Evolutionary conservation across 2,113 vertebrate genomes (phyloP).

Genomic region (Phasianus colchicus): DNA sequence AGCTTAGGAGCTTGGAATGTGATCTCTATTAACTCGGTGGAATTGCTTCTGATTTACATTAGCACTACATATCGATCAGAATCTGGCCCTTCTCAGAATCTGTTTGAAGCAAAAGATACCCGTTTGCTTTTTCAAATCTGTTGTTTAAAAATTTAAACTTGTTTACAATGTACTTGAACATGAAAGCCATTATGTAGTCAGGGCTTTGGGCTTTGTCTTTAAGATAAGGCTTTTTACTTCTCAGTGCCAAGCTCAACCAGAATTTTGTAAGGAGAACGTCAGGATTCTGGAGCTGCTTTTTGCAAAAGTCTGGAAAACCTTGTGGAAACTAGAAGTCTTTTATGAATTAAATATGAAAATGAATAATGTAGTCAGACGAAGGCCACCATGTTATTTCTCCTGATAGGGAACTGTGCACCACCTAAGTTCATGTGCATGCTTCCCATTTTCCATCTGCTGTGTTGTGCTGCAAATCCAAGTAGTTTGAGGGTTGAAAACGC

Average conservation of each 20-base stretch:
- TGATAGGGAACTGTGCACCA: not conserved
- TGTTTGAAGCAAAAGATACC: not conserved
- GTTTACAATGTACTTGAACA: not conserved
- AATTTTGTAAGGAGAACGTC: conserved; percentile 9
- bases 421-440: not conserved
- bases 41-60: conserved; percentile 31
- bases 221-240: not conserved
- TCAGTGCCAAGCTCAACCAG: not conserved
- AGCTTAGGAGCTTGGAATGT: conserved; percentile 25
- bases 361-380: conserved; percentile 17
- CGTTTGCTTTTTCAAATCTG: not conserved
- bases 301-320: not conserved
- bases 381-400: not conserved
- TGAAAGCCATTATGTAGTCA: not conserved
- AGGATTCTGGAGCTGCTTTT: not conserved
- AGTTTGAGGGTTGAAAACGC: not conserved
- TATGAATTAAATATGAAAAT: conserved; percentile 52
- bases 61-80: not conserved
- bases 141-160: not conserved
- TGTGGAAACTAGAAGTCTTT: conserved; percentile 24
- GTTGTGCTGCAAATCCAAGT: not conserved
- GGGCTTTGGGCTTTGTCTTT: not conserved
- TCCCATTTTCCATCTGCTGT: not conserved
- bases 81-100: not conserved
- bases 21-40: conserved; percentile 57